Percentiles rank a stretch among this genome's conserved stretches.
These are phyloP conservation scores for Drosophila micromelanica DNA, from an alignment of 1,140 invertebrate species.

Conservation along the genomic window DNA sequence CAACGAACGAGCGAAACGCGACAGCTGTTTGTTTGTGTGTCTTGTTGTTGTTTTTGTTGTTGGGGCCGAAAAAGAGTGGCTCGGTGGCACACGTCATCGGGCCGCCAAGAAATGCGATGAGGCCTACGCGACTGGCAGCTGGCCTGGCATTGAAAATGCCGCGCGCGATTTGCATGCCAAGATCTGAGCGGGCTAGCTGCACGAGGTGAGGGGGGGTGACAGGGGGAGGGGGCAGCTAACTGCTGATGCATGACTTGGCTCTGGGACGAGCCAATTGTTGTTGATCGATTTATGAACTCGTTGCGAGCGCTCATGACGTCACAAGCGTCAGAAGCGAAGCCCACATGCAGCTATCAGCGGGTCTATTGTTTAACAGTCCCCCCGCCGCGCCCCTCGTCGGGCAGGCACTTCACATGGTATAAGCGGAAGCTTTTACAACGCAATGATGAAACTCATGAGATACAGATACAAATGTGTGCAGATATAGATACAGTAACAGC, in stretches of 20 bases:
- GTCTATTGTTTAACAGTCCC: conserved; percentile 23
- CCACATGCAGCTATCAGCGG: conserved; percentile 43
- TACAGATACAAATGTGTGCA: conserved; percentile 27
- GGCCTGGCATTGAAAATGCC: conserved; percentile 71
- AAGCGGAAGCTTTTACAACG: conserved; percentile 75
- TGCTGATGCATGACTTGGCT: conserved; percentile 71
- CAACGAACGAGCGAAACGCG: conserved; percentile 54
- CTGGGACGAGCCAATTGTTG: conserved; percentile 62
- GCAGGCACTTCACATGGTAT: conserved; percentile 15
- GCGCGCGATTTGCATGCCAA: conserved; percentile 78
- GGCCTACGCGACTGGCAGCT: conserved; percentile 61
- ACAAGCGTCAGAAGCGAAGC: conserved; percentile 47
- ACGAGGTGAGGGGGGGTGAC: neutral
- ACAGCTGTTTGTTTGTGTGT: conserved; percentile 34
- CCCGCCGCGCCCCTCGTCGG: neutral
- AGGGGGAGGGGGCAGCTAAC: conserved; percentile 11
- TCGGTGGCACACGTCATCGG: conserved; percentile 74
- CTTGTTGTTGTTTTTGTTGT: neutral
- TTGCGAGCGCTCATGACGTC: conserved; percentile 61
- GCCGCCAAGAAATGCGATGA: conserved; percentile 45
- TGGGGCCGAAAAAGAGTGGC: conserved; percentile 18
- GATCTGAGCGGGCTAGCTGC: conserved; percentile 4
- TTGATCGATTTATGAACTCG: conserved; percentile 81
- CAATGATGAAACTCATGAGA: conserved; percentile 49
- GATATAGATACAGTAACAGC: conserved; percentile 24